Base-by-base conservation (phyloP, 2,888 invertebrate genomes). In the Dorcus parallelipipedus region DNA sequence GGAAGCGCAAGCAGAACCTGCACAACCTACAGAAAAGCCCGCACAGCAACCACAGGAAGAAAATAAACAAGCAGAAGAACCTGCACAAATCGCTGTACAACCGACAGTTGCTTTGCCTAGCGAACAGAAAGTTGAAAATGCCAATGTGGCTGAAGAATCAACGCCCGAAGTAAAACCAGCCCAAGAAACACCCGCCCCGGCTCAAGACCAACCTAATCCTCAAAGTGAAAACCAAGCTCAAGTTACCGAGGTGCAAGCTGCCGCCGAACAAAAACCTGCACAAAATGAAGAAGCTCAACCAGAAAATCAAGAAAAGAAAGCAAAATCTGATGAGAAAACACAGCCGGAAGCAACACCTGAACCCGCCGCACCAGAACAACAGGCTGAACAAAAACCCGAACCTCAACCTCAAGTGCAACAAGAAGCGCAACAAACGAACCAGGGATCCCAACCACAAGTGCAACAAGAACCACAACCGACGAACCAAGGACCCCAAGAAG, bases 231-330 rank as follows among this genome's bases (percentile, higher is more conserved):
- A 68, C 60, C 68, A 74, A 20, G 77, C 77, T 52, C 75, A 77
- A 39, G 63, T 79, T 8, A 79, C 79, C 65, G 78, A 81, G 68
- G 20, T 39, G 77, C 80, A 59, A 51, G 62, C 20, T 45, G 54
- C 62, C 8, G 43, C 54, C 33, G 74, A 77, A 50, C 69, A 73
- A 4, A 54, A 61, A 14, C 26, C 26, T 42, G 73, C 74, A 20
- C 38, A 75, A 72, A 9, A 74, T 76, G 26, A 72, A 52, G 52
- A 52, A 17, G 17, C 49, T 9, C 10, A 26, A 23, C 52, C 57
- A 26, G 26, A 33, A 20, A 20, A 2, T 20, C 20, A 20, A 20
- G 62, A 71, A 59, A 67, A 67, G 57, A 67, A 66, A 57, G 63
- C 66, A 17, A 66, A 65, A 48, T 61, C 63, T n/a, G 75, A 78